Evolutionary conservation across 1,140 invertebrate species (phyloP).

Genomic region (Neomicropteryx cornuta): DNA sequence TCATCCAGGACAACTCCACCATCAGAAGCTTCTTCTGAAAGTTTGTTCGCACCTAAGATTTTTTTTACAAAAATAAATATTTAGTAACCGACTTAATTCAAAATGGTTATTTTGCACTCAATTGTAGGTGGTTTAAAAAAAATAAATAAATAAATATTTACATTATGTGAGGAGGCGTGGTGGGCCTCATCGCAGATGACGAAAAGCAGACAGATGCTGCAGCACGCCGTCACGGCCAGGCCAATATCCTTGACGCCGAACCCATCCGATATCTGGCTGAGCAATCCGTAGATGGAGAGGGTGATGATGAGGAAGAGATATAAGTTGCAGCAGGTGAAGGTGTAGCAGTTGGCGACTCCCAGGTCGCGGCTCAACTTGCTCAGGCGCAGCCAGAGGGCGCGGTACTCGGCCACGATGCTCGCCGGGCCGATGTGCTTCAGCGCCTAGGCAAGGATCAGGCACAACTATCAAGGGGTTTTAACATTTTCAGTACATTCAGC

Average conservation of each 20-base stretch:
- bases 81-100: no score
- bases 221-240: slow-evolving; percentile 46
- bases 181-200: slow-evolving; percentile 57
- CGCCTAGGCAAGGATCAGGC: no score
- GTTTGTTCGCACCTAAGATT: slow-evolving; percentile 51
- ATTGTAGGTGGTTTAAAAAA: no score
- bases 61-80: no score
- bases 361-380: slow-evolving; percentile 49
- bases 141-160: no score
- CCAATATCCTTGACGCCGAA: slow-evolving; percentile 56
- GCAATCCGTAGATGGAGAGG: slow-evolving; percentile 52
- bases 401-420: slow-evolving; percentile 48
- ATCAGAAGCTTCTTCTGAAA: slow-evolving; percentile 58
- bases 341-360: slow-evolving; percentile 48
- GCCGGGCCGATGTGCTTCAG: slow-evolving; percentile 51
- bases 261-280: slow-evolving; percentile 54
- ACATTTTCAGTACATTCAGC: no score
- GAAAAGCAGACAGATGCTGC: slow-evolving; percentile 47
- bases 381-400: slow-evolving; percentile 50
- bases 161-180: slow-evolving; percentile 49
- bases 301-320: slow-evolving; percentile 57
- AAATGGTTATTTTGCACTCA: no score
- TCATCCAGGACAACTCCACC: slow-evolving; percentile 56
- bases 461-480: no score
- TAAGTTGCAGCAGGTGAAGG: slow-evolving; percentile 48